Evolutionary conservation across 2,113 vertebrate species (phyloP), one percentile per base, ranked within the genome.

Genomic region (Myotis davidii): DNA sequence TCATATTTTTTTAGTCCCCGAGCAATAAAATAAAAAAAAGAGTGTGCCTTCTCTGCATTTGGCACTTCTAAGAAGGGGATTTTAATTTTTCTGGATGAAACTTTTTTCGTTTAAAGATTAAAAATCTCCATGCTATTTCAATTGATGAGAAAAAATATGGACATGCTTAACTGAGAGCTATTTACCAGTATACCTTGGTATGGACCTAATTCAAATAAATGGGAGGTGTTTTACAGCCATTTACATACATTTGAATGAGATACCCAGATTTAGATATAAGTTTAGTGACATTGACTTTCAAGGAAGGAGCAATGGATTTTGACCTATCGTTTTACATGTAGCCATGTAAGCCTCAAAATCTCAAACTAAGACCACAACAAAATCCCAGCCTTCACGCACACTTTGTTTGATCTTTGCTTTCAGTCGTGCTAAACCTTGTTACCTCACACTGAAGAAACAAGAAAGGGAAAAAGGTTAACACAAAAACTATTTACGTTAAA

Each of bases 401-500:
- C 10, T 37, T 54, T 96, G 96, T 37, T 54, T 96, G 96, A 95
- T 91, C 83, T 96, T 82, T 64, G 73, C 29, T 89, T 10, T 89
- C 29, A 88, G 50, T 2, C 29, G 54, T 23, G 16, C 81, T 97
- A 90, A 69, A 8, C 69, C 92, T 93, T 20, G 82, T 59, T 78
- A 29, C 93, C 91, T 89, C 87, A 87, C 77, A 18, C 9, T 18
- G 86, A 83, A 96, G 94, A 92, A 79, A 8, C 5, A 90, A 96
- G 96, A 98, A 97, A 97, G 91, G 96, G 97, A 95, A 97, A 97
- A 97, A 98, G 94, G 65, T 98, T 98, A 98, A 98, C 97, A 96
- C 93, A 92, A 98, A 98, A 98, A 97, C 95, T 98, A 96, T 98
- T 99, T 98, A 98, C 99, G 98, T 98, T 98, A 99, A 99, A 98